Conservation (phyloP, 2,113 vertebrate genomes). For the Forbesichthys papilliferus region DNA sequence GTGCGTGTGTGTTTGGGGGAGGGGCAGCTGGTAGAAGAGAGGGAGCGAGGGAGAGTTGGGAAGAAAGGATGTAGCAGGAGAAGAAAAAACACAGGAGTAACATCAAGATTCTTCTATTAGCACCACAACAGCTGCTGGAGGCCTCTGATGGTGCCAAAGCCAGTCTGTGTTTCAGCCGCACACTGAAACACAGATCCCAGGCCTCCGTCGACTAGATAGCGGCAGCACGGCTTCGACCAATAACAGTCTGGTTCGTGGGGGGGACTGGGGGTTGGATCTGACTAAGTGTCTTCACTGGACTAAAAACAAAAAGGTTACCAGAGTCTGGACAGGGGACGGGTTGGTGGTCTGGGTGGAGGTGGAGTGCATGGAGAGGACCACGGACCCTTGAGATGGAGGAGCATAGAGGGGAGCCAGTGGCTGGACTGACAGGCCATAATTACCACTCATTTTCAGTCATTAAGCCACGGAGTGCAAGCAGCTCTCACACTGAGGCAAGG, state of each 20-base stretch:
- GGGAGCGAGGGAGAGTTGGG: constrained; percentile 31
- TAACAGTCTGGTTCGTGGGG: too few relatives aligned
- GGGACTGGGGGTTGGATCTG: too few relatives aligned
- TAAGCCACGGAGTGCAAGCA: constrained; percentile 72
- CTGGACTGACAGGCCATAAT: constrained; percentile 78
- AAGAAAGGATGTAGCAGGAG: constrained; percentile 2
- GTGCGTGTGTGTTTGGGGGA: not conserved
- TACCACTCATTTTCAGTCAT: constrained; percentile 78
- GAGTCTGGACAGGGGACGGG: constrained; percentile 16
- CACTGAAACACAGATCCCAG: not conserved
- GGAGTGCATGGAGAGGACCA: constrained; percentile 52
- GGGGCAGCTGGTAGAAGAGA: constrained; percentile 11
- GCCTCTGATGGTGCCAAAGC: not conserved
- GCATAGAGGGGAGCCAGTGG: constrained; percentile 62
- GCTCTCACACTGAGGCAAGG: constrained; percentile 66
- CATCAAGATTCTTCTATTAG: not conserved
- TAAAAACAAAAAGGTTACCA: too few relatives aligned
- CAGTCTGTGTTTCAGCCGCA: not conserved
- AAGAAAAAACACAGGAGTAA: not conserved
- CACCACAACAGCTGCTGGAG: too few relatives aligned
- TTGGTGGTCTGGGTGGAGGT: constrained; percentile 63
- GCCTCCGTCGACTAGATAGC: not conserved
- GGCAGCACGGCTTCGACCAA: too few relatives aligned
- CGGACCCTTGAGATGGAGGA: constrained; percentile 65
- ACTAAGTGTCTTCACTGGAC: too few relatives aligned